Conservation (phyloP, 2,888 invertebrate species). For the Meteorus colon region DNA sequence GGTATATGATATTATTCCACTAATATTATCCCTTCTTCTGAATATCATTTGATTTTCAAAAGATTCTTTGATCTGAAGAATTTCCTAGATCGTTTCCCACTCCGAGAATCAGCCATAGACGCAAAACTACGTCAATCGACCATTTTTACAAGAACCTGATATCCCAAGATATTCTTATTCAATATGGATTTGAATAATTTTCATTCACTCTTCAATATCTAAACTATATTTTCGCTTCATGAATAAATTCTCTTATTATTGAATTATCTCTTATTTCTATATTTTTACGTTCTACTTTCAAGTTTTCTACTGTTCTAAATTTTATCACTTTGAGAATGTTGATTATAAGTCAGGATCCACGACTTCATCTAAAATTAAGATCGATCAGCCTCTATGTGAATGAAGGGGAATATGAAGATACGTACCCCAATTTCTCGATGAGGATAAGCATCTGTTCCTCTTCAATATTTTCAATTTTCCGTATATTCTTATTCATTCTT, state of each 20-base stretch:
- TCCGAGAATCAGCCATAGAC: background rate
- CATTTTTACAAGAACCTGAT: background rate
- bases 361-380: no score
- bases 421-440: no score
- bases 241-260: background rate
- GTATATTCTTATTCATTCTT: background rate
- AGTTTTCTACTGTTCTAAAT: no score
- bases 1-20: background rate
- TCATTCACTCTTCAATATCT: background rate
- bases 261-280: background rate
- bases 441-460: no score
- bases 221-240: background rate
- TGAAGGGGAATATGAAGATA: no score
- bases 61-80: background rate
- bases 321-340: no score
- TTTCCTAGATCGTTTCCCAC: background rate
- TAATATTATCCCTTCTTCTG: background rate
- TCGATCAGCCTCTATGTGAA: no score
- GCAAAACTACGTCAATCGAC: background rate
- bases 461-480: no score
- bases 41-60: background rate
- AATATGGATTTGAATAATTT: constrained; percentile 27
- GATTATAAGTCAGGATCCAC: no score
- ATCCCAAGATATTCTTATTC: constrained; percentile 17
- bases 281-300: no score